Evolutionary conservation across 1,140 invertebrate species (phyloP), one percentile per base, ranked within the genome.

Genomic region (Drosophila repletoides): DNA sequence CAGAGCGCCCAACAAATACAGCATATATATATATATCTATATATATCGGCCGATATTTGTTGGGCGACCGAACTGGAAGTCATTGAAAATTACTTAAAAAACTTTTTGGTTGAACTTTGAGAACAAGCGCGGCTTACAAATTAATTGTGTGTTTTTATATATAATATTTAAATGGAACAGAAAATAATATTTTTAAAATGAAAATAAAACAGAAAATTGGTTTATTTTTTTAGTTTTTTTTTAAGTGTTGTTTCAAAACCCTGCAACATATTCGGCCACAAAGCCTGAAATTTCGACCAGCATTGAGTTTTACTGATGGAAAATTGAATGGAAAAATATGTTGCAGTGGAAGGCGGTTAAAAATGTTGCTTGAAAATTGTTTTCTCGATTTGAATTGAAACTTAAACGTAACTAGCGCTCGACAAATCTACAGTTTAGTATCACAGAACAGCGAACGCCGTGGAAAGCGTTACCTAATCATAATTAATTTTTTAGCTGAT

Each of bases 401-500:
- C 67, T 89, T 80, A 87, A 67, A 70, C 60, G 58, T 81, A 89
- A 80, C 63, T 89, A 89, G 83, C 83, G 87, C 79, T 89, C 76
- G 72, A 79, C 76, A 75, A 86, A 84, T 73, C 79, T 89, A 89
- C 72, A 86, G 63, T 88, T 89, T 89, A 89, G 88, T 89, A 89
- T 89, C 88, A 89, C 88, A 89, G 88, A 76, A 86, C 69, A 86
- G 80, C 75, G 66, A 72, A 60, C 66, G 66, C 64, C 31, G 29
- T 49, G 48, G 46, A 72, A 55, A 74, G 69, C 72, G 71, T 66
- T 17, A 28, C 56, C 29, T 29, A 1, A 29, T 59, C 17, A 7
- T 21, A 21, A 33, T 7, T 31, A 21, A 21, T 40, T 24, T 36
- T 49, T 28, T 28, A n/a, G n/a, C n/a, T n/a, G 5, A 19, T 48